These are phyloP conservation scores for Acinonyx jubatus DNA, from an alignment of 2,113 vertebrate genomes.

Conservation along the genomic window DNA sequence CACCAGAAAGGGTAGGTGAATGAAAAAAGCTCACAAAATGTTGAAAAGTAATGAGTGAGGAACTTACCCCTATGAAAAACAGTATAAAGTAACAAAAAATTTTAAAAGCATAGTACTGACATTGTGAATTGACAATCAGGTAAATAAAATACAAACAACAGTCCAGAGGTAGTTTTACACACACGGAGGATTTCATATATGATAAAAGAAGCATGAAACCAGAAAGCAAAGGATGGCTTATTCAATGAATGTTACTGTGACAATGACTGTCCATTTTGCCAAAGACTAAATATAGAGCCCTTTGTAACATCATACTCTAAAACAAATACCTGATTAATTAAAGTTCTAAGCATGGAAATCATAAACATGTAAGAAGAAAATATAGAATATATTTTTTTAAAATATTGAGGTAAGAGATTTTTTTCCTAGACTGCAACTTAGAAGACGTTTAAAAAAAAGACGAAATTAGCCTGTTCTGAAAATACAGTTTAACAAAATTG, in stretches of 20 bases:
- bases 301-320: conserved; percentile 18
- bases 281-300: background rate
- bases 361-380: conserved; percentile 16
- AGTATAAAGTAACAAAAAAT: background rate
- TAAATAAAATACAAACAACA: background rate
- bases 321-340: conserved; percentile 11
- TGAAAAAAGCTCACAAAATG: background rate
- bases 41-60: background rate
- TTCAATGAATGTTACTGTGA: background rate
- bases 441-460: background rate
- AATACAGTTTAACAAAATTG: background rate
- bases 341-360: background rate
- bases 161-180: background rate
- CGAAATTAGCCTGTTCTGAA: background rate
- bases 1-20: background rate
- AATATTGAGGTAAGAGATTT: background rate
- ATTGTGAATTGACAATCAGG: background rate
- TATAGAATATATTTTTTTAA: background rate
- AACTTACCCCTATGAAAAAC: background rate
- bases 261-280: background rate
- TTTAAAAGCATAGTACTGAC: background rate
- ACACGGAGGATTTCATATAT: background rate
- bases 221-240: conserved; percentile 15
- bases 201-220: conserved; percentile 20
- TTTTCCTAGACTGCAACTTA: background rate